Conservation (phyloP, 1,140 invertebrate genomes). For the Heliconius hermathena region DNA sequence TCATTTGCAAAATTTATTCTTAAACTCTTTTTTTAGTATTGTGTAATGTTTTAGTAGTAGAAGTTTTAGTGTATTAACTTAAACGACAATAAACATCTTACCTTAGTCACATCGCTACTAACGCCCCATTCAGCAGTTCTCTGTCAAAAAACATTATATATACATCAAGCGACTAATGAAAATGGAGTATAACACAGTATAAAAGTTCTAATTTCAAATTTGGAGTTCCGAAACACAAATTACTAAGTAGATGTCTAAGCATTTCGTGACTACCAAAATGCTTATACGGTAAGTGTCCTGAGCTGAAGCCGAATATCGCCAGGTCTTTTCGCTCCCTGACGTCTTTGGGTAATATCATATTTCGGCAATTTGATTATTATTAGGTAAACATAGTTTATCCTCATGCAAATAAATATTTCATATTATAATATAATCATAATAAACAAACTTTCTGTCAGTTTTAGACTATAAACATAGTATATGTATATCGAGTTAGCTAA, state of each 20-base stretch:
- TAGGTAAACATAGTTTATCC: background rate
- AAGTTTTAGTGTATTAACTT: background rate
- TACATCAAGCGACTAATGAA: too few relatives aligned
- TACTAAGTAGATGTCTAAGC: too few relatives aligned
- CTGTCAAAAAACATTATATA: constrained; percentile 42
- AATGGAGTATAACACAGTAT: too few relatives aligned
- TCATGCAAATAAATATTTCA: background rate
- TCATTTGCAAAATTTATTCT: background rate
- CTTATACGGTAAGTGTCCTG: background rate
- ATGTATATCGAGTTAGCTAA: constrained; percentile 8
- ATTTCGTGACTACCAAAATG: too few relatives aligned
- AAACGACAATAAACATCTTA: constrained; percentile 34
- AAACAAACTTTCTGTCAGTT: constrained; percentile 2
- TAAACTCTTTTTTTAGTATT: constrained; percentile 16
- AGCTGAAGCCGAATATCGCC: background rate
- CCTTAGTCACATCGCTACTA: constrained; percentile 61
- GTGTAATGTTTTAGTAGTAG: background rate
- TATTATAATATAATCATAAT: background rate
- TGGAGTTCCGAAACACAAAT: background rate
- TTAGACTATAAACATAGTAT: background rate
- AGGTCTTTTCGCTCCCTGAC: background rate
- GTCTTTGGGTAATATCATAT: background rate
- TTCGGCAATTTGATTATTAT: background rate
- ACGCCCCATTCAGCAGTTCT: constrained; percentile 63
- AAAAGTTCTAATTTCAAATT: background rate